These are phyloP conservation scores for Oscheius sp. DNA, from an alignment of 2,888 invertebrate species.

Conservation along the genomic window DNA sequence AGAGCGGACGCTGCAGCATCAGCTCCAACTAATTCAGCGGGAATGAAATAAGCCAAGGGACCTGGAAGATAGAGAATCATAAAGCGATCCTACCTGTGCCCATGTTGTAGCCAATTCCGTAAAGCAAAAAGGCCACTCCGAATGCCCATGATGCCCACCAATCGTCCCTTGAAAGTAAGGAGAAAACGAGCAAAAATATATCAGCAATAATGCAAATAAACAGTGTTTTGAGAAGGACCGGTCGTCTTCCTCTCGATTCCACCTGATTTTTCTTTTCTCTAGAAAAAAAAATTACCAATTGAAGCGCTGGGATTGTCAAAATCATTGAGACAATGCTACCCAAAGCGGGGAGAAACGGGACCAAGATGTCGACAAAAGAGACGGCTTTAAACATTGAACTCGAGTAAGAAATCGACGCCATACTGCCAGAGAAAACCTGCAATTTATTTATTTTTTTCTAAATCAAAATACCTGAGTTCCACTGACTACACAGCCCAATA, in stretches of 20 bases:
- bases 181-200: slow-evolving; percentile 53
- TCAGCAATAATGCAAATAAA: slow-evolving; percentile 58
- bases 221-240: slow-evolving; percentile 58
- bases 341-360: slow-evolving; percentile 61
- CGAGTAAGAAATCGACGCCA: slow-evolving; percentile 64
- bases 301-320: slow-evolving; percentile 62
- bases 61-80: slow-evolving; percentile 32
- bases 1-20: slow-evolving; percentile 47
- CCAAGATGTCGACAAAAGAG: slow-evolving; percentile 54
- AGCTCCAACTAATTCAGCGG: slow-evolving; percentile 59
- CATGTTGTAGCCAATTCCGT: slow-evolving; percentile 65
- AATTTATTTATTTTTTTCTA: too few species aligned
- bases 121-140: slow-evolving; percentile 57
- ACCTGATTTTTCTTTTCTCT: slow-evolving; percentile 37
- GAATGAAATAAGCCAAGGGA: slow-evolving; percentile 63
- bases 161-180: slow-evolving; percentile 46
- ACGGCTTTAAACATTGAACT: slow-evolving; percentile 65
- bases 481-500: slow-evolving; percentile 62
- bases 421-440: slow-evolving; percentile 61
- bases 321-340: slow-evolving; percentile 60
- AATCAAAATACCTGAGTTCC: slow-evolving; percentile 53
- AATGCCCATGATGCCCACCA: slow-evolving; percentile 62
- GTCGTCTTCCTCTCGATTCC: slow-evolving; percentile 60
- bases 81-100: slow-evolving; percentile 51
- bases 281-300: slow-evolving; percentile 41